Conservation (phyloP, 1,140 invertebrate species). For the Danaus plexippus region DNA sequence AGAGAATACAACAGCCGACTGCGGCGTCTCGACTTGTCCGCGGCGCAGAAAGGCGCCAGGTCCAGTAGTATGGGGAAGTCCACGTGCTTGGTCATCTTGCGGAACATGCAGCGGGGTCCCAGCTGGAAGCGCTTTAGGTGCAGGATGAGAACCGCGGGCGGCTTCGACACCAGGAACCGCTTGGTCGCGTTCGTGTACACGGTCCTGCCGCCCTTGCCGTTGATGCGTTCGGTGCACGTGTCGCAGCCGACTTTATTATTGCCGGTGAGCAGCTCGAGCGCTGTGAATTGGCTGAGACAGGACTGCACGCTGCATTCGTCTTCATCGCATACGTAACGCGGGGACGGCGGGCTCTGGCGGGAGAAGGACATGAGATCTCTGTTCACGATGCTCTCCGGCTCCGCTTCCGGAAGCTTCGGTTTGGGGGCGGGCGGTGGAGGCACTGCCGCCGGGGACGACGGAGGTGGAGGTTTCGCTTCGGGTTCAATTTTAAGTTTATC, state of each 20-base stretch:
- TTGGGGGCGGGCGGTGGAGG: constrained; percentile 24
- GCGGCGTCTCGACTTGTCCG: constrained; percentile 77
- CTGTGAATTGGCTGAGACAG: constrained; percentile 93
- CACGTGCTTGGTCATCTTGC: constrained; percentile 90
- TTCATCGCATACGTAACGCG: constrained; percentile 80
- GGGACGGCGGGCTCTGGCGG: constrained; percentile 69
- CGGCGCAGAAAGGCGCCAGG: constrained; percentile 90
- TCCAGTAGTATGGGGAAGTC: constrained; percentile 91
- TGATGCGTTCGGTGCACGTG: constrained; percentile 84
- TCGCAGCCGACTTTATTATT: constrained; percentile 95
- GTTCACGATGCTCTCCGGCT: constrained; percentile 29
- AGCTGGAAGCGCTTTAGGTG: constrained; percentile 93
- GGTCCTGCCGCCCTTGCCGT: constrained; percentile 78
- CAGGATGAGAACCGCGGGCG: constrained; percentile 93
- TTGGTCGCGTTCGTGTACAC: constrained; percentile 93
- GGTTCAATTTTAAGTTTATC: constrained; percentile 32
- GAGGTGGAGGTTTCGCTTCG: constrained; percentile 19
- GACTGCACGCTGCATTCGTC: constrained; percentile 88
- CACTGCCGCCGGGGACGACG: neutral
- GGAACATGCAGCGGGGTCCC: constrained; percentile 72
- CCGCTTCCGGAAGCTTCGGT: constrained; percentile 35
- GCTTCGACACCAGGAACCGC: constrained; percentile 90
- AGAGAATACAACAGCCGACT: constrained; percentile 88
- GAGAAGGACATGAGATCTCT: constrained; percentile 39
- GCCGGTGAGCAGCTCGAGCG: constrained; percentile 88